Percentiles rank a stretch among this genome's conserved stretches.
These are phyloP conservation scores for Beris chalybata DNA, from an alignment of 2,888 invertebrate species.

Conservation along the genomic window DNA sequence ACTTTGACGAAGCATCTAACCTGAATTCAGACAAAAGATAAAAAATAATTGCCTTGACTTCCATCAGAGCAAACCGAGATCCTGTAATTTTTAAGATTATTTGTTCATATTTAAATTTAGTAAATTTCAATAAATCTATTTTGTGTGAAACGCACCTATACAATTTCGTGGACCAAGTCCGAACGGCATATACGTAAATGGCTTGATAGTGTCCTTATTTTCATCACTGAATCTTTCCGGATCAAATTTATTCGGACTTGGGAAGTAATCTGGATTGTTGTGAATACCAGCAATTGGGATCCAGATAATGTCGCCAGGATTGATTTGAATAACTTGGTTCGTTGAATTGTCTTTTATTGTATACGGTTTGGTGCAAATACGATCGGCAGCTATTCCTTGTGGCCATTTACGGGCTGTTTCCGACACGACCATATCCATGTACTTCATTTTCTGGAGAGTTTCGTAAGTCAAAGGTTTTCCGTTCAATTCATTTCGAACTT, in stretches of 20 bases:
- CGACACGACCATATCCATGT: constrained; percentile 44
- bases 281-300: constrained; percentile 58
- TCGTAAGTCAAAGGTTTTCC: constrained; percentile 49
- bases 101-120: too few relatives aligned
- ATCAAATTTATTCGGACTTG: constrained; percentile 56
- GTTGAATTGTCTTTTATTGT: constrained; percentile 46
- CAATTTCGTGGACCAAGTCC: constrained; percentile 55
- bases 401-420: constrained; percentile 62
- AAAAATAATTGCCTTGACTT: constrained; percentile 43
- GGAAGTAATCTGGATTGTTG: constrained; percentile 59
- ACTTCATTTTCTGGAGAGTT: too few relatives aligned
- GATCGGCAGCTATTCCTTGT: constrained; percentile 56
- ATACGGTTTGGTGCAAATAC: constrained; percentile 60
- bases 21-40: constrained; percentile 44
- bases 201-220: constrained; percentile 52
- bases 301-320: constrained; percentile 46
- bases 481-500: constrained; percentile 54
- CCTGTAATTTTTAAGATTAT: constrained; percentile 38
- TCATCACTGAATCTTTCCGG: too few relatives aligned
- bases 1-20: constrained; percentile 43
- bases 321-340: constrained; percentile 45
- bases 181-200: constrained; percentile 57
- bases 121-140: neutral
- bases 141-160: constrained; percentile 55
- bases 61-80: constrained; percentile 45